Percentiles rank a stretch among this genome's conserved stretches.
These are phyloP conservation scores for Chrysomallon squamiferum DNA, from an alignment of 1,140 invertebrate genomes.

Conservation along the genomic window DNA sequence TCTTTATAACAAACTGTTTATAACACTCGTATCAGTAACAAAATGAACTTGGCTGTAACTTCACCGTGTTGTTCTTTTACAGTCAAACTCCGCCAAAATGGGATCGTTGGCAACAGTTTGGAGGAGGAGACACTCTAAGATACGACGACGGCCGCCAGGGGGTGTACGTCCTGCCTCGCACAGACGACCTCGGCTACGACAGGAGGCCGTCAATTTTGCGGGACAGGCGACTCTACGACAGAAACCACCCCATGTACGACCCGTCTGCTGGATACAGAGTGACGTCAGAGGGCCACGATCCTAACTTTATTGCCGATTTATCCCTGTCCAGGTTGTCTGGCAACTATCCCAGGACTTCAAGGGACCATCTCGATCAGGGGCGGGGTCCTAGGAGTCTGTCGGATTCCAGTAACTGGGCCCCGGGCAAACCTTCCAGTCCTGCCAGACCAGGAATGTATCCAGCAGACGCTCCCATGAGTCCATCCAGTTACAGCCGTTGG, in stretches of 20 bases:
- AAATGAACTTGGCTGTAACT: too few species aligned
- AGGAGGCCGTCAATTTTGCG: neutral
- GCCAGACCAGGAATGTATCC: neutral
- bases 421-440: neutral
- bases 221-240: constrained; percentile 5
- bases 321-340: neutral
- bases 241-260: constrained; percentile 8
- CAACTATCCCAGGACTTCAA: neutral
- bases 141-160: constrained; percentile 22
- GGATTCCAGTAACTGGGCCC: neutral
- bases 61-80: too few species aligned
- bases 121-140: constrained; percentile 51
- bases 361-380: neutral
- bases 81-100: constrained; percentile 53
- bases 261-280: constrained; percentile 8
- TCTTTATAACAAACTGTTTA: too few species aligned
- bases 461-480: neutral
- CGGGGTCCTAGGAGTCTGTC: too few species aligned
- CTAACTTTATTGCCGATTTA: neutral
- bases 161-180: constrained; percentile 42
- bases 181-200: constrained; percentile 14
- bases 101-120: constrained; percentile 41
- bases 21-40: too few species aligned
- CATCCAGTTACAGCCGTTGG: neutral
- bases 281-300: neutral